A percentile compares a stretch with the other conserved stretches of the same genome.
These are phyloP conservation scores for Scaptomyza graminum DNA, from an alignment of 1,140 invertebrate genomes.

Conservation along the genomic window DNA sequence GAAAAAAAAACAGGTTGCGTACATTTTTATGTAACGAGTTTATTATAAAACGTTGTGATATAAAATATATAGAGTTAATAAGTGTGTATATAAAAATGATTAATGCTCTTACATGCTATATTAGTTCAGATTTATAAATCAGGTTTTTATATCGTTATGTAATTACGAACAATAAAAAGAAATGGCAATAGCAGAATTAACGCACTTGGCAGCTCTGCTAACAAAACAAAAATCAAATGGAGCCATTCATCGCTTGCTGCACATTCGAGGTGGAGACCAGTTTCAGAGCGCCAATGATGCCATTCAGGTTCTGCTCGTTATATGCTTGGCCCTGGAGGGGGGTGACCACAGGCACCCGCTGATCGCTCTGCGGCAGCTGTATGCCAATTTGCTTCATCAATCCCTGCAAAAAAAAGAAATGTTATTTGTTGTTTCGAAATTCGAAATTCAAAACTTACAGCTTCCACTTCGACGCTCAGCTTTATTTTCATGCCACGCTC, in stretches of 20 bases:
- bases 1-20: neutral
- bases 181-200: conserved; percentile 19
- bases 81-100: conserved; percentile 34
- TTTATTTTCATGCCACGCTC: conserved; percentile 70
- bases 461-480: conserved; percentile 74
- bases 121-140: conserved; percentile 36
- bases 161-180: conserved; percentile 21
- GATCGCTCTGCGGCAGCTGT: conserved; percentile 69
- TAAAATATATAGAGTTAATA: conserved; percentile 12
- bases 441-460: conserved; percentile 47
- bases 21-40: conserved; percentile 33
- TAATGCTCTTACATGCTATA: conserved; percentile 21
- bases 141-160: conserved; percentile 8
- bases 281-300: conserved; percentile 74
- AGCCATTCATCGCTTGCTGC: conserved; percentile 79
- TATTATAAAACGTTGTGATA: conserved; percentile 41
- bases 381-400: conserved; percentile 72
- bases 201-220: conserved; percentile 14
- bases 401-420: conserved; percentile 50
- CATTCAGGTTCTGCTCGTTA: conserved; percentile 76
- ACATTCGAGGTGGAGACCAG: conserved; percentile 76
- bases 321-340: conserved; percentile 70
- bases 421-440: neutral
- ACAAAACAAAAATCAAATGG: conserved; percentile 56
- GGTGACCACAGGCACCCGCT: conserved; percentile 76